Conservation (phyloP, 2,888 invertebrate genomes). For the Limnephilus lunatus region DNA sequence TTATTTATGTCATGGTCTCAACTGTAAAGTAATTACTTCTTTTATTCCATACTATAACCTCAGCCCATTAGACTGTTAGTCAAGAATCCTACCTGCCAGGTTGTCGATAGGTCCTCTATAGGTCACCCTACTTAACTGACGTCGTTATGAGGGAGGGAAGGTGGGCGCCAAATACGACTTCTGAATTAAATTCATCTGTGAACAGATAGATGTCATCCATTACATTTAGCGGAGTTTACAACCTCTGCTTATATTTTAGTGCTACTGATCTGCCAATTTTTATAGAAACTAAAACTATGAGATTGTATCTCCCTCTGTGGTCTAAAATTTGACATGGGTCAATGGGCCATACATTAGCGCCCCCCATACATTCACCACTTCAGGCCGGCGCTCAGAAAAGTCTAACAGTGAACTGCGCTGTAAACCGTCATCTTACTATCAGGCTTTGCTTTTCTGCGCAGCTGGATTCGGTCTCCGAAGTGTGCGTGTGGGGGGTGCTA, state of each 20-base stretch:
- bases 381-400: too few species aligned
- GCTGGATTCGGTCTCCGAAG: too few species aligned
- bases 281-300: too few species aligned
- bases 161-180: background rate
- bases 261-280: too few species aligned
- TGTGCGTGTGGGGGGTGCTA: too few species aligned
- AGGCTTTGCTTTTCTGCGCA: too few species aligned
- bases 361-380: too few species aligned
- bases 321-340: too few species aligned
- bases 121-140: background rate
- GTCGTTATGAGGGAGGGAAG: background rate
- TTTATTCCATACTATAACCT: background rate
- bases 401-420: too few species aligned
- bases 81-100: background rate
- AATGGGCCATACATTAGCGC: too few species aligned
- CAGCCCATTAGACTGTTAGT: background rate
- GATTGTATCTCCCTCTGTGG: too few species aligned
- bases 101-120: background rate
- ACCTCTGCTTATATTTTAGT: background rate
- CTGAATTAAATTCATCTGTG: background rate
- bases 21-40: background rate
- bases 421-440: too few species aligned
- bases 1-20: background rate
- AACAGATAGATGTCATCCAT: background rate
- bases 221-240: background rate